Evolutionary conservation across 2,113 vertebrate species (phyloP).

Genomic region (Chaetops frenatus): DNA sequence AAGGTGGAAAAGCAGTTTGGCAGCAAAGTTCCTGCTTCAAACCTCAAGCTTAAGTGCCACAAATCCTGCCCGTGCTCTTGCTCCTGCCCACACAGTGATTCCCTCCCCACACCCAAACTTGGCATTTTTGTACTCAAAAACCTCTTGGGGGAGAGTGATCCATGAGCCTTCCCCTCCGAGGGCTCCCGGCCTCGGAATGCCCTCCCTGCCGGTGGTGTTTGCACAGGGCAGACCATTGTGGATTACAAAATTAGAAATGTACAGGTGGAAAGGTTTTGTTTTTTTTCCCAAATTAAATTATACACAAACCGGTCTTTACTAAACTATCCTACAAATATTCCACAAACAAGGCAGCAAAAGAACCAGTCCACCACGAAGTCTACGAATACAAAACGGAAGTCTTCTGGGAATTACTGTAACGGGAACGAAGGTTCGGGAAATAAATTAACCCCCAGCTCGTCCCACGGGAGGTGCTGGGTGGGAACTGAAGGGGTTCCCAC

Average conservation of each 20-base stretch:
- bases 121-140: constrained; percentile 28
- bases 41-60: neutral
- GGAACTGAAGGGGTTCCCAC: neutral
- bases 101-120: neutral
- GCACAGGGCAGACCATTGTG: neutral
- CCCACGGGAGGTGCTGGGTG: neutral
- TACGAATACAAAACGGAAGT: constrained; percentile 70
- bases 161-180: neutral
- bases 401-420: constrained; percentile 57
- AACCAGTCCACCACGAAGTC: constrained; percentile 73
- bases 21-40: neutral
- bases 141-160: neutral
- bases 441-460: constrained; percentile 47
- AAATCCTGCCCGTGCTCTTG: neutral
- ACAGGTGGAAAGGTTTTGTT: constrained; percentile 38
- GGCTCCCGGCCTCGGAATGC: neutral
- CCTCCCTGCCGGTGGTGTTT: neutral
- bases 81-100: neutral
- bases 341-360: constrained; percentile 77
- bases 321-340: constrained; percentile 75
- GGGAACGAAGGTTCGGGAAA: constrained; percentile 48
- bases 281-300: constrained; percentile 54
- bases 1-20: neutral
- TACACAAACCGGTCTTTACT: constrained; percentile 64
- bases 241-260: constrained; percentile 46